Evolutionary conservation across 1,140 invertebrate genomes (phyloP).

Genomic region (Listronotus bonariensis): DNA sequence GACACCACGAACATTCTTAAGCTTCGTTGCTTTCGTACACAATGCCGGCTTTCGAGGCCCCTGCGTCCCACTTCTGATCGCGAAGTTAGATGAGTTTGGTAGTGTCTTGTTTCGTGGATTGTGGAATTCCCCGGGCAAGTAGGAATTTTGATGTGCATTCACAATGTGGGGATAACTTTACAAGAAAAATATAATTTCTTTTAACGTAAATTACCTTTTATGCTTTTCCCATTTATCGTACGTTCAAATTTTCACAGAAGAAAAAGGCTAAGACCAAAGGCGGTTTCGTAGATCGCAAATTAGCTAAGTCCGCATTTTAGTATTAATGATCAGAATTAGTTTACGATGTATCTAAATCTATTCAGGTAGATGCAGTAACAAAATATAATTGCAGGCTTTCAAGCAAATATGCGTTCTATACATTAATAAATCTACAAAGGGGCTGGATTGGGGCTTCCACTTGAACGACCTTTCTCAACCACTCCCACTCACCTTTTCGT

Average conservation of each 20-base stretch:
- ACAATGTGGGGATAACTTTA: too few species aligned
- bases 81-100: constrained; percentile 27
- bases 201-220: too few species aligned
- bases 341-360: not conserved
- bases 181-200: too few species aligned
- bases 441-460: constrained; percentile 22
- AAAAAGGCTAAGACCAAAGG: too few species aligned
- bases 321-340: too few species aligned
- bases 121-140: too few species aligned
- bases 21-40: constrained; percentile 27
- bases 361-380: constrained; percentile 6
- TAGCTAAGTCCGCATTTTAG: too few species aligned
- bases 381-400: constrained; percentile 25
- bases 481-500: constrained; percentile 31
- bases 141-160: too few species aligned
- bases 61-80: constrained; percentile 22
- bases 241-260: too few species aligned
- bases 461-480: constrained; percentile 31
- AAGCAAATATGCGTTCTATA: constrained; percentile 25
- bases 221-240: too few species aligned
- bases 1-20: constrained; percentile 23
- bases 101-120: constrained; percentile 3
- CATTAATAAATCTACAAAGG: constrained; percentile 20
- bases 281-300: too few species aligned
- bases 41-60: constrained; percentile 14